These are phyloP conservation scores for Hydrozoanthus gracilis DNA, from an alignment of 92 coral and sea anemone species.

Conservation along the genomic window DNA sequence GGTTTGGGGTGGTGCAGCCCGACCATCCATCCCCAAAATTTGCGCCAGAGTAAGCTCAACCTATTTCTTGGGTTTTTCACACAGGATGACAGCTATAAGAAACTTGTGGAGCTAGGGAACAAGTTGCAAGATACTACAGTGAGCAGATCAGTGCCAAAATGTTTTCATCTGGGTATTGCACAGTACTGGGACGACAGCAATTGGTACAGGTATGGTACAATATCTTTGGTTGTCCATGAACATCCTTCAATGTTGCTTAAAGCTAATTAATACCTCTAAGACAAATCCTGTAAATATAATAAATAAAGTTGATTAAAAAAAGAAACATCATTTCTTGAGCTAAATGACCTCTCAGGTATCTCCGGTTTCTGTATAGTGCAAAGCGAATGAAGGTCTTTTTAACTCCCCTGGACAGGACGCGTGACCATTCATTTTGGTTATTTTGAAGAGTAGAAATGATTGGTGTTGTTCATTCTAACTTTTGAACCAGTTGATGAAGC, in stretches of 20 bases:
- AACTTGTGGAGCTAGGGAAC: constrained; percentile 45
- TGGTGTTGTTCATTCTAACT: too few species aligned
- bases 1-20: too few species aligned
- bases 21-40: too few species aligned
- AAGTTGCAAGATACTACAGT: constrained; percentile 53
- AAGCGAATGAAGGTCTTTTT: too few species aligned
- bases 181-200: constrained; percentile 70
- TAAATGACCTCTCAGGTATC: too few species aligned
- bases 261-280: too few species aligned
- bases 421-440: too few species aligned
- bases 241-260: not conserved
- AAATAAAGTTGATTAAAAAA: not conserved
- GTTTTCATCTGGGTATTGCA: constrained; percentile 76
- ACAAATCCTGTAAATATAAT: too few species aligned
- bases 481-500: too few species aligned
- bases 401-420: too few species aligned
- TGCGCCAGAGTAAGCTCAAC: not conserved
- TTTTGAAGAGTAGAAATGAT: too few species aligned
- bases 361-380: too few species aligned
- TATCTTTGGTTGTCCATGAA: not conserved
- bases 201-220: constrained; percentile 84
- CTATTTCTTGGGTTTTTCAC: not conserved
- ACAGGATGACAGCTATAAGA: constrained; percentile 72
- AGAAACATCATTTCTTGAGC: not conserved
- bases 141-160: constrained; percentile 51